Evolutionary conservation across 2,113 vertebrate species (phyloP).

Genomic region (human (Homo sapiens)): GRCh38 chr16:58496501-58497000

Average conservation of each 20-base stretch:
- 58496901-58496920: background rate
- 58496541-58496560: background rate
- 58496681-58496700: background rate
- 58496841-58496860: background rate
- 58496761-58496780: background rate
- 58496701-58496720: background rate
- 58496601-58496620: background rate
- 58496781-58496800: background rate
- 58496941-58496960: background rate
- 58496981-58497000: background rate
- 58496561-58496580: background rate
- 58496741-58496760: background rate
- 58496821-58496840: background rate
- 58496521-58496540: background rate
- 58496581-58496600: background rate
- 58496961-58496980: background rate
- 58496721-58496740: background rate
- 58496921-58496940: background rate
- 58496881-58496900: background rate
- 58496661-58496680: background rate
- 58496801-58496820: background rate
- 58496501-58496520: background rate
- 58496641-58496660: fast-evolving
- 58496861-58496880: background rate
- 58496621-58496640: background rate